Evolutionary conservation across 2,797 vertebrate genomes (phyloP), one percentile per base, ranked within the genome.

Genomic region (Tenualosa ilisha): DNA sequence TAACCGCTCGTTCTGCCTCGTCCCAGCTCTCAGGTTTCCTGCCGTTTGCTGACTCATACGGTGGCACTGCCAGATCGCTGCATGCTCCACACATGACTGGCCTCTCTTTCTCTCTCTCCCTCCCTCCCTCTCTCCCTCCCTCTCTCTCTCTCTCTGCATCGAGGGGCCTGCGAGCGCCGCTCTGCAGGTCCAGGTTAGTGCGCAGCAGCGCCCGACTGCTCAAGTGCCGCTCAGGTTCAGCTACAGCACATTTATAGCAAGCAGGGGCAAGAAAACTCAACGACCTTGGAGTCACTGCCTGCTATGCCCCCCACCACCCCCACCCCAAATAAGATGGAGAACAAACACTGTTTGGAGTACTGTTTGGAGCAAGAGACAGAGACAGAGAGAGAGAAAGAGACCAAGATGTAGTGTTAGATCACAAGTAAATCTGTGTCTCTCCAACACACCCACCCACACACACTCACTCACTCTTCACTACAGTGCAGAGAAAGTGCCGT

Each of bases 1-100:
- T 79, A 79, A 79, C 72, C 13, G 72, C 37, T 46, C 40, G 31
- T 85, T 84, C 79, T 51, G 51, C 75, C 83, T 51, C 81, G 59
- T 85, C 13, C 40, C 49, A 37, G 9, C 81, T 89, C 91, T 92
- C 90, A 7, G 11, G 85, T 93, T 93, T 91, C 90, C 26, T 85
- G 56, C 49, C 84, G 84, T 88, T 86, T 37, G 72, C 90, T 93
- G 92, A 93, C 91, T 94, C 94, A 94, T 88, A 86, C 79, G 84
- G 79, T 87, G 13, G 83, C 86, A 89, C 89, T 88, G 82, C 59
- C 63, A 63, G 51, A 85, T 83, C 40, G 63, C 54, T 89, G 83
- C 89, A 88, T 86, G 87, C 86, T 90, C 86, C 40, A 85, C 83
- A 86, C 81, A 87, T 91, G 84, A 90, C 86, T 84, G 84, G 37